These are phyloP conservation scores for Notechis scutatus DNA, from an alignment of 2,113 vertebrate genomes.

Conservation along the genomic window DNA sequence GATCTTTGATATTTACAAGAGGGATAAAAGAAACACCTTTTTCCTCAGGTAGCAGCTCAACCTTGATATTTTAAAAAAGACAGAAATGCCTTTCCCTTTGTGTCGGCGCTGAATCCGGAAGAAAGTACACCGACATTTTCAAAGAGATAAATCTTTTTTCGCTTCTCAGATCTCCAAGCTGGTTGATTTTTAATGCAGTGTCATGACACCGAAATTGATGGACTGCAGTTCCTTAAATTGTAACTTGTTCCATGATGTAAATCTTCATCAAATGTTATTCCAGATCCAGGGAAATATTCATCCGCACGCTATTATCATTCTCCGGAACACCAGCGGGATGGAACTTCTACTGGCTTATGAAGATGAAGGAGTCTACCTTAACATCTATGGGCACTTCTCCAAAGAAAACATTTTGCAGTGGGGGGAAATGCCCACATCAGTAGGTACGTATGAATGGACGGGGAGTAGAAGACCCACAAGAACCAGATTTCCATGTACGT, in stretches of 20 bases:
- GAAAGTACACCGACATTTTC: conserved; percentile 19
- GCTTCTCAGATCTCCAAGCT: conserved; percentile 49
- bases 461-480: background rate
- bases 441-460: conserved; percentile 73
- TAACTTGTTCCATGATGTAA: conserved; percentile 52
- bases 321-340: conserved; percentile 87
- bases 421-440: conserved; percentile 92
- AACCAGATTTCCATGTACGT: background rate
- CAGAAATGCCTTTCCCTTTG: background rate
- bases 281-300: conserved; percentile 85
- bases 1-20: conserved; percentile 23
- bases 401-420: conserved; percentile 93
- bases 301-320: conserved; percentile 92
- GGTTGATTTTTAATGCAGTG: conserved; percentile 47
- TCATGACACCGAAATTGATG: conserved; percentile 41
- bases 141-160: conserved; percentile 53
- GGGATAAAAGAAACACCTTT: conserved; percentile 18
- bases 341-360: conserved; percentile 93
- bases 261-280: conserved; percentile 60
- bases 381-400: conserved; percentile 92
- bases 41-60: conserved; percentile 35
- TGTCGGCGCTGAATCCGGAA: background rate
- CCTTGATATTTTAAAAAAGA: background rate
- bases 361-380: conserved; percentile 88
- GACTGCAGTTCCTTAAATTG: conserved; percentile 39